These are phyloP conservation scores for Pelusios castaneus DNA, from an alignment of 2,113 vertebrate genomes.

Conservation along the genomic window DNA sequence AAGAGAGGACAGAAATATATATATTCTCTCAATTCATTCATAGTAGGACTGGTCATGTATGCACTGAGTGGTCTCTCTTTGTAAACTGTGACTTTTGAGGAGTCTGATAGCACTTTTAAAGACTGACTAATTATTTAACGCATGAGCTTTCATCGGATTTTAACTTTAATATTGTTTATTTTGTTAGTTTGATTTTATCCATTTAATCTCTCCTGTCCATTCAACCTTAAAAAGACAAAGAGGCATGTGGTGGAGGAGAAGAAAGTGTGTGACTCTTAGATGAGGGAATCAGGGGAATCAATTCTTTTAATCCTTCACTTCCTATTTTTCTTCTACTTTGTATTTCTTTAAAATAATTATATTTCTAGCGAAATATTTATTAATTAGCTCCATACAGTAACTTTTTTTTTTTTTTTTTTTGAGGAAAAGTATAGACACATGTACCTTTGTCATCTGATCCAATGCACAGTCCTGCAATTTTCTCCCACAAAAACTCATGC, in stretches of 20 bases:
- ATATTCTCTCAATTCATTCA: not conserved
- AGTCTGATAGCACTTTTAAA: no score
- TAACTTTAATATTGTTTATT: slow-evolving; percentile 45
- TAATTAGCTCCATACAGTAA: not conserved
- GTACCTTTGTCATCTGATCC: not conserved
- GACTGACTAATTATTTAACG: no score
- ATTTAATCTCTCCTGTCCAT: slow-evolving; percentile 37
- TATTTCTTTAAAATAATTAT: not conserved
- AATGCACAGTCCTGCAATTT: not conserved
- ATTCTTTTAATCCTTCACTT: slow-evolving; percentile 27
- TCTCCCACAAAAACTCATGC: no score
- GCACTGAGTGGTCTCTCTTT: not conserved
- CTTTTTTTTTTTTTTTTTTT: not conserved
- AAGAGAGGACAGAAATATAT: not conserved
- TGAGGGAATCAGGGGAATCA: slow-evolving; percentile 4
- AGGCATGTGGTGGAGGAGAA: slow-evolving; percentile 31
- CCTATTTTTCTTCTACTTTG: not conserved
- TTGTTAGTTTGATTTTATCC: slow-evolving; percentile 34
- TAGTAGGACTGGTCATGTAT: not conserved
- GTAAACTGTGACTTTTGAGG: not conserved
- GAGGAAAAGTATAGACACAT: not conserved
- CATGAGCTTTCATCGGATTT: no score
- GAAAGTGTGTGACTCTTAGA: slow-evolving; percentile 11
- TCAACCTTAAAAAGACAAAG: slow-evolving; percentile 35
- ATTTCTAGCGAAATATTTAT: not conserved